Base-by-base conservation (phyloP, 30 jellyfish, hydroid and myxozoan genomes). In the Nemopilema nomurai region DNA sequence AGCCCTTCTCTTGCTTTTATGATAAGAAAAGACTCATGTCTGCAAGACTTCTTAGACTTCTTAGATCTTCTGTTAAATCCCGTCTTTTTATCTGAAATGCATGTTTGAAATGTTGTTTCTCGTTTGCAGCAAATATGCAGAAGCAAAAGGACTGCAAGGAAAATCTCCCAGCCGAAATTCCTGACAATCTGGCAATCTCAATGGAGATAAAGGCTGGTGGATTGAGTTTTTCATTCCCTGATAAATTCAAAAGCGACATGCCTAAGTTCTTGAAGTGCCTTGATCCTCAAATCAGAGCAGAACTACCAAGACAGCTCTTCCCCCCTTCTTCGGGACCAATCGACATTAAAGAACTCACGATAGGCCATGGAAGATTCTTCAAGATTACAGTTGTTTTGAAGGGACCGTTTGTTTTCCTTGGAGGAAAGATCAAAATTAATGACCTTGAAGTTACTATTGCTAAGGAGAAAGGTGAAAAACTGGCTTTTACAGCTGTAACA, bases 261-360 rank as follows among this genome's bases (percentile, higher is more conserved):
- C 89, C 89, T 18, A 79, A 79, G 30, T 51, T 79, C 81, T 28
- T 79, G 82, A 79, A 79, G 57, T 79, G 89, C 26, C 20, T 79
- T 66, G 89, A 79, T 63, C 78, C 79, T 18, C 89, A 79, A 63
- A 79, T 79, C 53, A 62, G 29, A 21, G 89, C 89, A 16, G 89
- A 79, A 65, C 69, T 79, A 1, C 89, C 89, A 24, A 51, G 62
- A 18, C 89, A 79, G 28, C 68, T 79, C 23, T 79, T 79, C 74
- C 89, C 89, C 19, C 33, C 24, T 25, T 28, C 73, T 19, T 28
- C 64, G 8, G 89, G 89, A n/a, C 79, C 66, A 9, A 79, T 79
- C 26, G 51, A 64, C 79, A 53, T 79, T 9, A 79, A 79, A 67
- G 89, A 79, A 79, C 28, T 79, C 51, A 79, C 89, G 28, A 9